phyloP scores from a whole-genome alignment of 1,140 invertebrate genomes.

The Aphelenchoides besseyi region DNA sequence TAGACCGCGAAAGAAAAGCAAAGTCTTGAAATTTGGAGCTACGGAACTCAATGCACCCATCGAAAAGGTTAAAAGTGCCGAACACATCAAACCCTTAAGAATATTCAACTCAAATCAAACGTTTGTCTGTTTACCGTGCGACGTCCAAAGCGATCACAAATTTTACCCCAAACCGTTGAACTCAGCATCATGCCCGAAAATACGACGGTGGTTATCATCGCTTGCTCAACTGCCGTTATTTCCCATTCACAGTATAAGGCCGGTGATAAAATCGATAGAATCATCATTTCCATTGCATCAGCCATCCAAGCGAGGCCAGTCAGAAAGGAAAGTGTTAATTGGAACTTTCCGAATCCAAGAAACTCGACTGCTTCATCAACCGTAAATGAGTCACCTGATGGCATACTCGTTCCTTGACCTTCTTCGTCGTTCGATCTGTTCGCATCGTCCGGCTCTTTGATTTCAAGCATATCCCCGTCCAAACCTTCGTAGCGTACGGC shows the following conservation, averaged over 20 bases:
- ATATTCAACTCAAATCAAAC: slow-evolving; percentile 17
- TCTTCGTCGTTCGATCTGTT: slow-evolving; percentile 5
- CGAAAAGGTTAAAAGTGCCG: slow-evolving; percentile 81
- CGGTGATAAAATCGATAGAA: slow-evolving; percentile 84
- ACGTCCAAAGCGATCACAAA: slow-evolving; percentile 87
- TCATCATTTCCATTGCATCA: slow-evolving; percentile 97
- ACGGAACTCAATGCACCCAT: slow-evolving; percentile 85
- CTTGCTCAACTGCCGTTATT: slow-evolving; percentile 73
- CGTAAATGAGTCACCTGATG: slow-evolving; percentile 78
- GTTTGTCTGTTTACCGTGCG: slow-evolving; percentile 71
- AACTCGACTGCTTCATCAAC: slow-evolving; percentile 90
- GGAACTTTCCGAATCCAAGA: slow-evolving; percentile 90
- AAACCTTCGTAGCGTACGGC: slow-evolving; percentile 44
- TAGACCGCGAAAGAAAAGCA: slow-evolving; percentile 80
- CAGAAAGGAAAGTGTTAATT: slow-evolving; percentile 73
- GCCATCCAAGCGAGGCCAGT: slow-evolving; percentile 68
- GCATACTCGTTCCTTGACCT: not conserved
- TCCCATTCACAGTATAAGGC: slow-evolving; percentile 89
- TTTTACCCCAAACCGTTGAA: slow-evolving; percentile 88
- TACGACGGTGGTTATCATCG: slow-evolving; percentile 76
- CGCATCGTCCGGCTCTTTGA: slow-evolving; percentile 24
- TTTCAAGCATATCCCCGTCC: slow-evolving; percentile 36
- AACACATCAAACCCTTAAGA: slow-evolving; percentile 77
- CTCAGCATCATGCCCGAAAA: slow-evolving; percentile 95
- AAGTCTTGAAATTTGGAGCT: slow-evolving; percentile 84